A percentile compares a stretch with the other conserved stretches of the same genome.
Evolutionary conservation across 2,797 vertebrate genomes (phyloP).

Genomic region (Molossus molossus): DNA sequence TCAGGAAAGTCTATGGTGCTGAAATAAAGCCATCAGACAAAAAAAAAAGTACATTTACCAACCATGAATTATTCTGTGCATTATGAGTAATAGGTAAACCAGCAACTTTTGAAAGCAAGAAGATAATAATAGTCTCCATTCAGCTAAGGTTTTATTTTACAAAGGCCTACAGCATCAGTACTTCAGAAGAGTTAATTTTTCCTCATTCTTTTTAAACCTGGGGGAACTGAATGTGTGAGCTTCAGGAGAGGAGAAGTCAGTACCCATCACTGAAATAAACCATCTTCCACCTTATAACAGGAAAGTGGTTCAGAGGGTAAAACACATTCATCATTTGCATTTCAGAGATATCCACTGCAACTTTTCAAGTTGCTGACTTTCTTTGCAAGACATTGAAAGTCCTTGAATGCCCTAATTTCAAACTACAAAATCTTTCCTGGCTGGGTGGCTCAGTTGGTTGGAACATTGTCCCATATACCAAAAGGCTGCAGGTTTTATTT

Average conservation of each 20-base stretch:
- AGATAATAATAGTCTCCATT: slow-evolving; percentile 81
- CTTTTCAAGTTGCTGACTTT: slow-evolving; percentile 37
- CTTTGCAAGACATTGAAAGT: slow-evolving; percentile 49
- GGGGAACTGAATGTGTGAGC: not conserved
- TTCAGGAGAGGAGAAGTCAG: slow-evolving; percentile 57
- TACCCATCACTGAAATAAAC: slow-evolving; percentile 70
- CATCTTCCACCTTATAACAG: slow-evolving; percentile 28
- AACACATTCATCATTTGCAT: slow-evolving; percentile 28
- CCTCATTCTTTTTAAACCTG: slow-evolving; percentile 73
- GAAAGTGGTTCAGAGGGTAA: slow-evolving; percentile 24
- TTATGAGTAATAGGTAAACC: slow-evolving; percentile 83
- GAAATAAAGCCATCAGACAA: slow-evolving; percentile 82
- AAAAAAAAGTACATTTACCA: slow-evolving; percentile 68
- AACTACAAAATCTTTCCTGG: slow-evolving; percentile 16
- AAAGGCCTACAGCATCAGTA: slow-evolving; percentile 75
- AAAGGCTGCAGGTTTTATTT: not conserved
- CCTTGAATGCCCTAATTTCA: slow-evolving; percentile 64
- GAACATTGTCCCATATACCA: not conserved
- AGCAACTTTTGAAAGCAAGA: slow-evolving; percentile 74
- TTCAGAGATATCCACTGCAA: not conserved
- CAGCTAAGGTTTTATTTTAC: slow-evolving; percentile 76
- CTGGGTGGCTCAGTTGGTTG: not conserved
- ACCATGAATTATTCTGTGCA: slow-evolving; percentile 70
- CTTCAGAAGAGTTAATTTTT: slow-evolving; percentile 71
- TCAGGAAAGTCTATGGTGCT: slow-evolving; percentile 67